Evolutionary conservation across 2,113 vertebrate species (phyloP).

Genomic region (Hydrochoerus hydrochaeris): DNA sequence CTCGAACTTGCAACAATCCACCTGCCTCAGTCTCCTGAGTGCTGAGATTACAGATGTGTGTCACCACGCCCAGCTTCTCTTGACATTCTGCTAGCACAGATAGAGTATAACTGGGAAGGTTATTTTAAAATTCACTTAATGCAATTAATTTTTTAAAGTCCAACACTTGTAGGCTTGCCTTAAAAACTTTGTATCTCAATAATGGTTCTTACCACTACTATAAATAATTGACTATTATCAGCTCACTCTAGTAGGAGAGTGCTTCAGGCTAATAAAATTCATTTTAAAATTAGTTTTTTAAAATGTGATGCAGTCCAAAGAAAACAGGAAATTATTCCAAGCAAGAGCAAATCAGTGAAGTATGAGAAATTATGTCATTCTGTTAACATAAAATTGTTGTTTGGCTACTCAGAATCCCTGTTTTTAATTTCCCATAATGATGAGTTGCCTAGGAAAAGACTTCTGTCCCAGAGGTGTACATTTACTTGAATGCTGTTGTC

Average conservation of each 20-base stretch:
- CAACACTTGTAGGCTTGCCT: slow-evolving; percentile 56
- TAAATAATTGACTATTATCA: slow-evolving; percentile 72
- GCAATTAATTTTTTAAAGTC: slow-evolving; percentile 61
- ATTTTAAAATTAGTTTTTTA: slow-evolving; percentile 62
- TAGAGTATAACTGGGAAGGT: not conserved
- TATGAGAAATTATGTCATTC: slow-evolving; percentile 43
- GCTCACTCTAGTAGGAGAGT: slow-evolving; percentile 64
- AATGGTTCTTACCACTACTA: slow-evolving; percentile 69
- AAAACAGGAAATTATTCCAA: not conserved
- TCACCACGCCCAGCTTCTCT: too few species aligned
- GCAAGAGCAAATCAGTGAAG: slow-evolving; percentile 22
- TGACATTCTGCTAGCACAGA: not conserved
- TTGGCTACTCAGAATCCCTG: not conserved
- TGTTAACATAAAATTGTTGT: slow-evolving; percentile 27
- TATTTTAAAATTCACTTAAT: slow-evolving; percentile 65
- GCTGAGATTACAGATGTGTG: too few species aligned
- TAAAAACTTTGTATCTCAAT: slow-evolving; percentile 69
- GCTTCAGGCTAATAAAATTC: slow-evolving; percentile 69
- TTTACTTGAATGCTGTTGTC: not conserved
- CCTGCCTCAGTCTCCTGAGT: too few species aligned
- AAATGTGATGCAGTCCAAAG: slow-evolving; percentile 23
- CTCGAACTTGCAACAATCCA: too few species aligned
- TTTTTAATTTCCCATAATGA: slow-evolving; percentile 26
- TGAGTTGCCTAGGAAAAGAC: not conserved
- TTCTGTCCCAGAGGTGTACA: not conserved